Evolutionary conservation across 1,140 invertebrate species (phyloP).

Genomic region (Agrypnia vestita): DNA sequence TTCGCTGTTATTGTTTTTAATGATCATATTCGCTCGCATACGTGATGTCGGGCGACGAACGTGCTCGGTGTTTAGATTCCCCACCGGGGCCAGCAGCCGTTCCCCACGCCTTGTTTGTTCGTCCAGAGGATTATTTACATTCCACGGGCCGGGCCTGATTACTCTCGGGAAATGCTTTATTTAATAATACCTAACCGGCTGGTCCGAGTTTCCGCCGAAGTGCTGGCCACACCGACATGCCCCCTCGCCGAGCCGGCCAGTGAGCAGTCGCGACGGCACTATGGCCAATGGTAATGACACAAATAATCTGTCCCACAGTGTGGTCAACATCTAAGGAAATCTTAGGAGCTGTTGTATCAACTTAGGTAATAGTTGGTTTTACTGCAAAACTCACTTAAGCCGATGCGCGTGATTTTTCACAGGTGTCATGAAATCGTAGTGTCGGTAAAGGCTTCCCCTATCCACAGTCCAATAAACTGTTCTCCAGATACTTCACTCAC

Average conservation of each 20-base stretch:
- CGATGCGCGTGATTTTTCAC: too few species aligned
- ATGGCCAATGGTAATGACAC: too few species aligned
- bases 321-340: too few species aligned
- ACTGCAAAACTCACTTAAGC: too few species aligned
- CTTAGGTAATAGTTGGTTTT: too few species aligned
- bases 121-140: conserved; percentile 38
- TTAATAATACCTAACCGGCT: conserved; percentile 57
- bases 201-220: conserved; percentile 24
- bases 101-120: conserved; percentile 38
- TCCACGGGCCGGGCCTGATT: conserved; percentile 52
- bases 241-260: background rate
- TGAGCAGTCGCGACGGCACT: background rate
- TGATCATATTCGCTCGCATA: background rate
- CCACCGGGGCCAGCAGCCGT: background rate
- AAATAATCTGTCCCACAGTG: too few species aligned
- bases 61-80: conserved; percentile 2
- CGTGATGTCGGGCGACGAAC: background rate
- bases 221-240: background rate
- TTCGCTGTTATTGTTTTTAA: background rate
- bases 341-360: too few species aligned
- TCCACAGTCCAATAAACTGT: too few species aligned
- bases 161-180: conserved; percentile 61
- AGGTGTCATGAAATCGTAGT: too few species aligned
- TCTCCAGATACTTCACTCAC: too few species aligned
- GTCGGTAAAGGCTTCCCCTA: too few species aligned